Evolutionary conservation across 37 sponge, comb jelly and placozoan species (phyloP), one percentile per base, ranked within the genome.

Genomic region (Geodia barretti): DNA sequence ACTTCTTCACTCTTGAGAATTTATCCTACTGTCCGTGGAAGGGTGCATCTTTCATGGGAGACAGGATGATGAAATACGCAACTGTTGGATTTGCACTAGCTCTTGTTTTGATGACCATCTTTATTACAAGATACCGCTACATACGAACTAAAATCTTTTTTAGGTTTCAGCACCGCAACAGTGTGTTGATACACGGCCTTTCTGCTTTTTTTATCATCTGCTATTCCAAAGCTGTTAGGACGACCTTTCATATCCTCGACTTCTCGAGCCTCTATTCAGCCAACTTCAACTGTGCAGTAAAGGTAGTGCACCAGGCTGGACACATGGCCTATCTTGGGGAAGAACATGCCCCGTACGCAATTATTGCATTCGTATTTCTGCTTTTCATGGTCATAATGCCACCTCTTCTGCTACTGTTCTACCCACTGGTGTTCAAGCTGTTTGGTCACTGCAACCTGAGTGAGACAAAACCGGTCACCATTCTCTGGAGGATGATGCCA

Each of bases 1-100:
- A 77, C 25, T 85, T 85, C 40, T 76, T 76, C 40, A 84, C 70
- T 39, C 24, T 64, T 24, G 84, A 84, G 30, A 1, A 7, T 3
- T 64, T 85, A 17, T 85, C 79, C 11, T 85, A 62, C 60, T 85
- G 86, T 33, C 43, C 78, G 1, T 85, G 86, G 86, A 28, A 26
- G 23, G 79, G 73, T 19, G 86, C 86, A 67, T 69, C 72, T 28
- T 60, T 62, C 1, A 62, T 85, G 60, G 78, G 78, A 25, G 71
- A 39, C 34, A 69, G 70, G 68, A 64, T 25, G 0, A 72, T 85
- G 73, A 85, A 85, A 29, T 85, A 72, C 39, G 79, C 72, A 32
- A 77, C 86, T 0, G 31, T 85, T 31, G 14, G 71, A 19, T 85
- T 72, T 77, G 86, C 86, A 32, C 1, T 85, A 1, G 71, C 23